Evolutionary conservation across 2,113 vertebrate species (phyloP).

Genomic region (Triplophysa dalaica): DNA sequence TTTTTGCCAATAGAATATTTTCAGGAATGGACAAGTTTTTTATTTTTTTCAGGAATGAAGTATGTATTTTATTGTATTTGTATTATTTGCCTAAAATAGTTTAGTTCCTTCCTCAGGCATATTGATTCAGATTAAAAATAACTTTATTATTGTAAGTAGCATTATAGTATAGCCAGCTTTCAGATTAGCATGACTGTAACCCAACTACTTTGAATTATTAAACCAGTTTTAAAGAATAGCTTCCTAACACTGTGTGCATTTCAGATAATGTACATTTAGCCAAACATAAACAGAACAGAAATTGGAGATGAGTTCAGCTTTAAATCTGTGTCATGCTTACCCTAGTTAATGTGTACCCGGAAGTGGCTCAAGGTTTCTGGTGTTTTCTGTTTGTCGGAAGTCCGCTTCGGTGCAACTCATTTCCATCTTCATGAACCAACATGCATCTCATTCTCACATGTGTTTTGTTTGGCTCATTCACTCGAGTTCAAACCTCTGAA

Average conservation of each 20-base stretch:
- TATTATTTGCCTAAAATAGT: too few species aligned
- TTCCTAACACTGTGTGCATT: background rate
- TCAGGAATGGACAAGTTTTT: background rate
- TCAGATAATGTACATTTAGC: background rate
- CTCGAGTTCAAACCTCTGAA: background rate
- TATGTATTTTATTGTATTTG: too few species aligned
- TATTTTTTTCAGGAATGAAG: too few species aligned
- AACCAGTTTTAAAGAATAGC: background rate
- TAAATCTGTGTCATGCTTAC: background rate
- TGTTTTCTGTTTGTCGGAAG: background rate
- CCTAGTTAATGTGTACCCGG: conserved; percentile 24
- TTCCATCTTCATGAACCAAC: background rate
- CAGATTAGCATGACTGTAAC: too few species aligned
- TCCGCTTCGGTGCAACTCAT: background rate
- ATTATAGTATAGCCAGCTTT: too few species aligned
- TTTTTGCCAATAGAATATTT: background rate
- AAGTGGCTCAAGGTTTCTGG: background rate
- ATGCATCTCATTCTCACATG: background rate
- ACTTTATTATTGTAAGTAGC: too few species aligned
- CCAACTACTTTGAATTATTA: too few species aligned
- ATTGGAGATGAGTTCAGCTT: conserved; percentile 15
- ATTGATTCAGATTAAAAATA: too few species aligned
- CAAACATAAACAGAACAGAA: background rate
- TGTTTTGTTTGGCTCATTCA: conserved; percentile 10
- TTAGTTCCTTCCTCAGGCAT: too few species aligned